Base-by-base conservation (phyloP, 1,140 invertebrate species). In the Diplogasteroides magnus region DNA sequence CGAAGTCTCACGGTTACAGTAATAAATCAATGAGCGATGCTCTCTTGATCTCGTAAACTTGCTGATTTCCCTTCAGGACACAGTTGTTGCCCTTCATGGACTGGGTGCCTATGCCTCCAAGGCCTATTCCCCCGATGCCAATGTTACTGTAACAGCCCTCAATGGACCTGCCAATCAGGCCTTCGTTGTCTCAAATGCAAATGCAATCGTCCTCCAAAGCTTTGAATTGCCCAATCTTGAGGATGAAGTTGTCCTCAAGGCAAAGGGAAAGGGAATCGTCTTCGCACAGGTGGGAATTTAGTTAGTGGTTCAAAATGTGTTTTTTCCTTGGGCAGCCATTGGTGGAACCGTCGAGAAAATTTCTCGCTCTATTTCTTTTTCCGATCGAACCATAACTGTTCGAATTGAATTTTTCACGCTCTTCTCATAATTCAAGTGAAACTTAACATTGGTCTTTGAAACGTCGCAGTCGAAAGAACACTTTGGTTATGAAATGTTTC, bases 31-130 rank as follows among this genome's bases (percentile, higher is more conserved):
- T n/a, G n/a, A n/a, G n/a, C n/a, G n/a, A n/a, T n/a, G n/a, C n/a
- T n/a, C 86, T 70, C 3, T 27, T 61, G 6, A 2, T 64, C 13
- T n/a, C 27, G 28, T 25, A 11, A 37, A 6, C 29, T 11, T 31
- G n/a, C n/a, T 26, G 14, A 70, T 1, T 69, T 70, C 15, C 28
- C 85, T 48, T 19, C 19, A 48, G 82, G 86, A 86, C 69, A 86
- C 86, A 2, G 85, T 86, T 6, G 77, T 86, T 28, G 85, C 83
- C 6, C 76, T 86, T 25, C 82, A 85, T 73, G 85, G 85, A 2
- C 70, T 86, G 29, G 78, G 85, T 3, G 72, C 81, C 31, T 86
- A 82, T 69, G 83, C 77, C 13, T 62, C 75, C 66, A 66, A 69
- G 37, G 74, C 72, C 62, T 80, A 80, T 60, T 75, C 76, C 2